These are phyloP conservation scores for Oreochromis mossambicus DNA, from an alignment of 2,797 vertebrate genomes.

Conservation along the genomic window DNA sequence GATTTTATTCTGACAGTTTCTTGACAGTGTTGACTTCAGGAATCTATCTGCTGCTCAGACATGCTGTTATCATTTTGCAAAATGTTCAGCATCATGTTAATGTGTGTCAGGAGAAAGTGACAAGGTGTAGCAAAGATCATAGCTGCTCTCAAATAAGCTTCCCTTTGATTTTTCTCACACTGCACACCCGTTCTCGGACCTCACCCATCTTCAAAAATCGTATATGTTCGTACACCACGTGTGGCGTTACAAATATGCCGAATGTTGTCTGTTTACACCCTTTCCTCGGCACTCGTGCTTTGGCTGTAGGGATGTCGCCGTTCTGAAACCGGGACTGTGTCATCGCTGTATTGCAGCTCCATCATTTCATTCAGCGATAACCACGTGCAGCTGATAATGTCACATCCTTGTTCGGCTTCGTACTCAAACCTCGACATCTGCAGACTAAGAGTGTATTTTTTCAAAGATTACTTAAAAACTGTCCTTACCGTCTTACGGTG, in stretches of 20 bases:
- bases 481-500: rapidly evolving
- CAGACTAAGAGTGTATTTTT: rapidly evolving
- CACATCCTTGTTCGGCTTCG: neutral
- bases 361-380: neutral
- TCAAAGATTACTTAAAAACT: neutral
- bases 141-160: constrained; percentile 6
- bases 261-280: neutral
- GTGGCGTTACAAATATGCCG: rapidly evolving
- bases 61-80: constrained; percentile 12
- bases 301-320: neutral
- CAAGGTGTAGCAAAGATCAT: constrained; percentile 38
- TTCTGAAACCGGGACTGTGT: neutral
- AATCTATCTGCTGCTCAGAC: constrained; percentile 24
- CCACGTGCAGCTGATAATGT: neutral
- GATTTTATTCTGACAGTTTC: constrained; percentile 48
- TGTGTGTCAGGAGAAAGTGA: constrained; percentile 35
- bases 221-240: rapidly evolving
- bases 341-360: neutral
- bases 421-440: neutral
- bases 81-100: constrained; percentile 47
- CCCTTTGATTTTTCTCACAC: neutral
- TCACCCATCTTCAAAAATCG: neutral
- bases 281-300: rapidly evolving
- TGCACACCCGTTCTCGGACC: neutral
- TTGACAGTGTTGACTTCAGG: constrained; percentile 49